Conservation (phyloP, 2,797 vertebrate genomes). For the Hozukius guyotensis region DNA sequence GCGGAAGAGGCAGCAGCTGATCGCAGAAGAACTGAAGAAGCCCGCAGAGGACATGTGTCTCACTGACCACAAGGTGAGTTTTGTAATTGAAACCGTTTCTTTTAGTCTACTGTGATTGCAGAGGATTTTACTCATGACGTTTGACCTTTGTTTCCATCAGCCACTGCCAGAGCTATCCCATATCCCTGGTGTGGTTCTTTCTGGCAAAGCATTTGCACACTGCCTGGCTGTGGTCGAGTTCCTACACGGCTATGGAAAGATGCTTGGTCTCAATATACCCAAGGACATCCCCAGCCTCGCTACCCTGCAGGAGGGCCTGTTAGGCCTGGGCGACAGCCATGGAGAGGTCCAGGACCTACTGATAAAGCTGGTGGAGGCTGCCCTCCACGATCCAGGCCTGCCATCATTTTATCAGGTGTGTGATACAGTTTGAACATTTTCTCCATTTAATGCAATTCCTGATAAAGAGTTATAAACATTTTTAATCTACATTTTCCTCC, state of each 20-base stretch:
- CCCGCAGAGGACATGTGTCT: constrained; percentile 97
- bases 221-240: constrained; percentile 94
- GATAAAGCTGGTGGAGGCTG: constrained; percentile 88
- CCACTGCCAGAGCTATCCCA: constrained; percentile 89
- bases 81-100: not conserved
- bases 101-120: not conserved
- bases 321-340: constrained; percentile 87
- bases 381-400: constrained; percentile 91
- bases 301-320: constrained; percentile 92
- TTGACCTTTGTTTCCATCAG: constrained; percentile 67
- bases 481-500: not conserved
- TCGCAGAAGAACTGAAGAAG: constrained; percentile 95
- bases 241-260: constrained; percentile 92
- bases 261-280: constrained; percentile 90
- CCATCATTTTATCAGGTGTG: constrained; percentile 92
- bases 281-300: constrained; percentile 91
- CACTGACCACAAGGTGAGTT: constrained; percentile 90
- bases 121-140: not conserved
- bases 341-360: constrained; percentile 91
- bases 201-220: constrained; percentile 89
- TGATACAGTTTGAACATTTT: not conserved
- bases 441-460: not conserved
- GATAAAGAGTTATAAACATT: not conserved
- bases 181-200: constrained; percentile 91
- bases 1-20: constrained; percentile 90